phyloP scores from a whole-genome alignment of 2,797 vertebrate species.

The Tenualosa thibaudeaui region DNA sequence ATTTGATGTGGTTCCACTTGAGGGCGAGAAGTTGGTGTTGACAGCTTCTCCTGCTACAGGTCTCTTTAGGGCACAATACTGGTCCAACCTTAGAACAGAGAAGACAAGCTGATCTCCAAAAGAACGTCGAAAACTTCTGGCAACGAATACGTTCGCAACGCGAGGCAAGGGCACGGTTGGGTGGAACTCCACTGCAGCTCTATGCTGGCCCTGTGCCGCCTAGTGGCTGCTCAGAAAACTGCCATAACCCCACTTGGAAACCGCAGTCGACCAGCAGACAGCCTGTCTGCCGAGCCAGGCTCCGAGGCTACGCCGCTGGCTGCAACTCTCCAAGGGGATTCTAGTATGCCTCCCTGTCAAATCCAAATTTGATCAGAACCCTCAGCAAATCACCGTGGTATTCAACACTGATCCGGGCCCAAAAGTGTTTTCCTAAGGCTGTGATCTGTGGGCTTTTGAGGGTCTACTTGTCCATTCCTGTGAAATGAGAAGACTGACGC shows the following conservation, averaged over 20 bases:
- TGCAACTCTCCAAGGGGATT: constrained; percentile 24
- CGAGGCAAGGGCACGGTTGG: neutral
- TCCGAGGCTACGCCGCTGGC: constrained; percentile 23
- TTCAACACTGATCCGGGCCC: constrained; percentile 20
- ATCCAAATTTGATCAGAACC: constrained; percentile 27
- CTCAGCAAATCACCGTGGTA: constrained; percentile 21
- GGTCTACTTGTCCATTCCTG: constrained; percentile 16
- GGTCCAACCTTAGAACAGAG: neutral
- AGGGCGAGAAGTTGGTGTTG: neutral
- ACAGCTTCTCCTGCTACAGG: neutral
- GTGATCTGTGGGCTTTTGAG: constrained; percentile 17
- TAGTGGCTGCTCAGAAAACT: constrained; percentile 68
- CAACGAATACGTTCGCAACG: neutral
- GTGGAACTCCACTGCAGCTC: constrained; percentile 50
- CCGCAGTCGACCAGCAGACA: constrained; percentile 33
- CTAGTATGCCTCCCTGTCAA: constrained; percentile 25
- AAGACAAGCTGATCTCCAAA: neutral
- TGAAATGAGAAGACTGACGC: constrained; percentile 24
- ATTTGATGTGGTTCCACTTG: neutral
- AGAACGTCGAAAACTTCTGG: neutral
- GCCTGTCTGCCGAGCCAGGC: constrained; percentile 21
- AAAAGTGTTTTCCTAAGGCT: neutral
- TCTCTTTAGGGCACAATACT: neutral
- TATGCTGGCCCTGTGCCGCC: constrained; percentile 72
- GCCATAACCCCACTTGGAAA: constrained; percentile 39